These are phyloP conservation scores for Teinopalpus imperialis DNA, from an alignment of 2,888 invertebrate species.

Conservation along the genomic window DNA sequence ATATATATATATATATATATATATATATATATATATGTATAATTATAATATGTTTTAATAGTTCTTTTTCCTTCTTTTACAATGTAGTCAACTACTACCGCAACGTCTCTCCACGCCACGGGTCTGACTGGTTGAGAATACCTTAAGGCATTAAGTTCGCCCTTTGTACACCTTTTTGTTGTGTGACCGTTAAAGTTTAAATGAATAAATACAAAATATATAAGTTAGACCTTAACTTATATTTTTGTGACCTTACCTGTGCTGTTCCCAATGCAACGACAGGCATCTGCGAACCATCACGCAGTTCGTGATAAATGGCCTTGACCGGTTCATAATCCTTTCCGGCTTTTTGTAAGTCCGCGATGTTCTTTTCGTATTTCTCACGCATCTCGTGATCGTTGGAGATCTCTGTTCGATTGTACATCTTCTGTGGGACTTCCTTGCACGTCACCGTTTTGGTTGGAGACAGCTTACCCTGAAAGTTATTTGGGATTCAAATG, in stretches of 20 bases:
- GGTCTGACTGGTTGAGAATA: no score
- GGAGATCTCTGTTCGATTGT: neutral
- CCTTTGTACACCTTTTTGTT: no score
- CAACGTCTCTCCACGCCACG: no score
- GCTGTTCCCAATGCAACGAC: conserved; percentile 60
- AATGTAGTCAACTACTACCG: no score
- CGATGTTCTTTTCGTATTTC: conserved; percentile 38
- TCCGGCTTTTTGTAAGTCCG: conserved; percentile 43
- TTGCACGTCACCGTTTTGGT: conserved; percentile 24
- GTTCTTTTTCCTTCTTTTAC: no score
- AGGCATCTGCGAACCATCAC: conserved; percentile 51
- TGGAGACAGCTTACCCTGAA: conserved; percentile 44
- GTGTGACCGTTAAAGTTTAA: no score
- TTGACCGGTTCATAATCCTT: conserved; percentile 43
- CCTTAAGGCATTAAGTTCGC: no score
- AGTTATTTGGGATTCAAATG: conserved; percentile 13
- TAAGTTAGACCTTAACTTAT: neutral
- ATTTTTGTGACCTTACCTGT: conserved; percentile 44
- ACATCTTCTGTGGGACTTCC: conserved; percentile 1
- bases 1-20: no score
- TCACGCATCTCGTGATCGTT: conserved; percentile 33
- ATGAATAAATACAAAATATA: neutral
- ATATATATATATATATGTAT: no score
- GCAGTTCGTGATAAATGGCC: conserved; percentile 42
- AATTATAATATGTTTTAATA: no score